Conservation (phyloP, 1,140 invertebrate genomes). For the Drosophila auraria region DNA sequence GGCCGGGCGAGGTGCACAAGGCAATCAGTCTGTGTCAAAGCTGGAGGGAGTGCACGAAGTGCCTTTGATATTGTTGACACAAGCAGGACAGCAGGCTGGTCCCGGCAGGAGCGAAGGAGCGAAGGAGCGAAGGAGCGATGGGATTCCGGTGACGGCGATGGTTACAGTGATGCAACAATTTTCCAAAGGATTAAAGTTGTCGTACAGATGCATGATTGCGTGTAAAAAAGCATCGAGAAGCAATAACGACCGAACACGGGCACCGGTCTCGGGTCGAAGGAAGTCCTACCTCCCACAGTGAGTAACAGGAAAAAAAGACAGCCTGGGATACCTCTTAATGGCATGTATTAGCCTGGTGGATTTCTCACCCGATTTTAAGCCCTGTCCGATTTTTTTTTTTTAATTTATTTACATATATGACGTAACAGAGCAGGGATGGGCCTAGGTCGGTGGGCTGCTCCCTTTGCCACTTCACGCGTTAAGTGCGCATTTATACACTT, state of each 20-base stretch:
- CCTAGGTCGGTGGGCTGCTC: slow-evolving; percentile 12
- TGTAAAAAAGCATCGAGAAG: slow-evolving; percentile 27
- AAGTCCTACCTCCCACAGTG: not conserved
- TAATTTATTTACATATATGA: slow-evolving; percentile 15
- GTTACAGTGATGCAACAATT: slow-evolving; percentile 35
- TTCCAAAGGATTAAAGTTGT: slow-evolving; percentile 64
- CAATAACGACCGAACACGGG: slow-evolving; percentile 23
- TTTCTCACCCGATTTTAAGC: not conserved
- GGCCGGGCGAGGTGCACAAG: slow-evolving; percentile 17
- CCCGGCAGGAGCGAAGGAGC: slow-evolving; percentile 2
- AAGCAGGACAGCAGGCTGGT: slow-evolving; percentile 33
- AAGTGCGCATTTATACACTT: slow-evolving; percentile 71
- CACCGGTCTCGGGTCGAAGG: not conserved
- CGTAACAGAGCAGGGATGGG: not conserved
- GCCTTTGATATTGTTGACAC: slow-evolving; percentile 64
- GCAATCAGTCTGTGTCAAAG: slow-evolving; percentile 66
- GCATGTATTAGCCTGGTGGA: not conserved
- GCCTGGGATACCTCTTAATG: not conserved
- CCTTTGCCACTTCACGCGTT: slow-evolving; percentile 68
- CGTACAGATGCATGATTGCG: slow-evolving; percentile 54
- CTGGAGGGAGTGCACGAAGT: slow-evolving; percentile 41
- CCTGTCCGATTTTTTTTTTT: not conserved
- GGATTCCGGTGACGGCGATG: not conserved
- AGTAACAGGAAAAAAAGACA: not conserved
- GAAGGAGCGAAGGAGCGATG: not conserved